phyloP scores from a whole-genome alignment of 2,113 vertebrate species.

The Entomyzon cyanotis region DNA sequence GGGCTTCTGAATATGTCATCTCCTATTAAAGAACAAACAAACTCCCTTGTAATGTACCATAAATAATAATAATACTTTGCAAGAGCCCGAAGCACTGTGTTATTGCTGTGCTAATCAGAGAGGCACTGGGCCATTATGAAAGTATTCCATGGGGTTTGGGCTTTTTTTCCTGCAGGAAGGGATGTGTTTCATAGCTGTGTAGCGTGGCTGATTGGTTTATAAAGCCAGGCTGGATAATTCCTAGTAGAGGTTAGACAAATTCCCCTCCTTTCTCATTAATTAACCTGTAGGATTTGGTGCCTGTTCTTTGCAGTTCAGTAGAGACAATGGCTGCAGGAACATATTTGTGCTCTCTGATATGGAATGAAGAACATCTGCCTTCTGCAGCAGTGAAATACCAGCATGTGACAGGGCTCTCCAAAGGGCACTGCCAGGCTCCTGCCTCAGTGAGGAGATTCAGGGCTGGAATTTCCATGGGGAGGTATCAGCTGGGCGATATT shows the following conservation, averaged over 20 bases:
- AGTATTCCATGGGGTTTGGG: not conserved
- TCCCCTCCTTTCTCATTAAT: conserved; percentile 35
- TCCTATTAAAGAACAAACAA: conserved; percentile 38
- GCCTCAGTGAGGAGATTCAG: not conserved
- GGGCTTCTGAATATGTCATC: conserved; percentile 1
- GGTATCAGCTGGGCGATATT: not conserved
- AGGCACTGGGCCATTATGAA: conserved; percentile 25
- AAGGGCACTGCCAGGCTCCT: not conserved
- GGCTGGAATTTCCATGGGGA: not conserved
- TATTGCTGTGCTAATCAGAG: conserved; percentile 34
- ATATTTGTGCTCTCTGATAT: not conserved
- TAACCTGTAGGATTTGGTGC: conserved; percentile 35
- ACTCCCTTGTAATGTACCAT: conserved; percentile 21
- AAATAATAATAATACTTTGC: conserved; percentile 29
- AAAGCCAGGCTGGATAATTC: conserved; percentile 22
- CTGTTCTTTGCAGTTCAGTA: conserved; percentile 7
- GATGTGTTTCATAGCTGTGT: not conserved
- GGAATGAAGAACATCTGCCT: conserved; percentile 17
- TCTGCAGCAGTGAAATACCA: not conserved
- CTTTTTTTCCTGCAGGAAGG: conserved; percentile 22
- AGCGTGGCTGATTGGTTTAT: conserved; percentile 33
- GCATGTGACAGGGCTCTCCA: not conserved
- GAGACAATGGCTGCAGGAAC: not conserved
- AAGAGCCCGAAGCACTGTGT: not conserved
- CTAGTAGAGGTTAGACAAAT: conserved; percentile 32